Evolutionary conservation across 2,113 vertebrate species (phyloP), one percentile per base, ranked within the genome.

Genomic region (Corythaixoides concolor): DNA sequence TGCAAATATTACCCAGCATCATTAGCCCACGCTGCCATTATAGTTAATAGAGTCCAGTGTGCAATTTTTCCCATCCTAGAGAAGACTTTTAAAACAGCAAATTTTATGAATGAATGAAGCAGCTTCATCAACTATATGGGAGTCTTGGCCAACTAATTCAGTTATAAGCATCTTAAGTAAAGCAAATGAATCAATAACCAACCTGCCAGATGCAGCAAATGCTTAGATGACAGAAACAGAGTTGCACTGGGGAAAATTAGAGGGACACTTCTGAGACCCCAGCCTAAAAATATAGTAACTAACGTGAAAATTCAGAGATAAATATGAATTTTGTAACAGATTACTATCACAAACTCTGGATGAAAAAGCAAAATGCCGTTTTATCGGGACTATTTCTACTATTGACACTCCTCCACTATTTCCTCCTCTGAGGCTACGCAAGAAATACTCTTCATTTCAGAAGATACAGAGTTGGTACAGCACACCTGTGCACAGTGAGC

Each of bases 221-320:
- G 74, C 94, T 82, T 30, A 50, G 37, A 63, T 15, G 33, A 60
- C 85, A 85, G 18, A 88, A 90, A 64, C 4, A 43, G 2, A 68
- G 35, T 7, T 18, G n/a, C 2, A 1, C 0, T 35, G 35, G 9
- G 52, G 24, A 15, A 33, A 78, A 82, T 3, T 2, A 1, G 3
- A 9, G n/a, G 33, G 20, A 69, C 39, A 8, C 1, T 13, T 35
- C 4, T 4, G 28, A 85, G 10, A 78, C 3, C 4, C 5, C 41
- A 47, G n/a, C 9, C 8, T 47, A 41, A 88, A 91, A 89, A 30
- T 1, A 1, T 2, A 15, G 21, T 14, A n/a, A 30, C 12, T 21
- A 12, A 66, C 0, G 1, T 27, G 21, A 43, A 26, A 73, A 69
- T 19, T 30, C 22, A 37, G n/a, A 76, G n/a, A 45, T 27, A 26